phyloP scores from a whole-genome alignment of 1,140 invertebrate genomes.

The Orius insidiosus region DNA sequence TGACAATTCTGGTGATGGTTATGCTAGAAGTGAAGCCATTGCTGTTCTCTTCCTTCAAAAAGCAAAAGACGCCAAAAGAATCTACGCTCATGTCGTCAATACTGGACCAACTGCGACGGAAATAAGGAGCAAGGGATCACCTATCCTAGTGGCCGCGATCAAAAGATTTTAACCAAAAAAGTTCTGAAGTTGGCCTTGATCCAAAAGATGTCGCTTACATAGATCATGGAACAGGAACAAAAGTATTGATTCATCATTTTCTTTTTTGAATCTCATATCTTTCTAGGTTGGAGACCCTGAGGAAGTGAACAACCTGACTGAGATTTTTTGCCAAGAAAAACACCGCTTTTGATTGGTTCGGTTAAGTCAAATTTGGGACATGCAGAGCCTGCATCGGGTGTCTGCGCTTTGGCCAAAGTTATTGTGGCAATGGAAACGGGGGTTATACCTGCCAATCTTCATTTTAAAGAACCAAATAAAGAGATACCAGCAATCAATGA shows the following conservation, averaged over 20 bases:
- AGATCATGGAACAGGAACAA: constrained; percentile 49
- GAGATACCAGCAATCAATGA: constrained; percentile 76
- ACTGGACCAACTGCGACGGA: constrained; percentile 43
- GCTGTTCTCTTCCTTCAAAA: constrained; percentile 36
- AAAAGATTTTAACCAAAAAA: constrained; percentile 35
- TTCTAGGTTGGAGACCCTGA: constrained; percentile 79
- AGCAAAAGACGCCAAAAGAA: constrained; percentile 28
- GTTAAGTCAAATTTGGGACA: constrained; percentile 98
- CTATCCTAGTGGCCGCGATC: constrained; percentile 32
- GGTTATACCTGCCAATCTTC: constrained; percentile 76
- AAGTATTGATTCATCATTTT: constrained; percentile 24
- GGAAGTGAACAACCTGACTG: constrained; percentile 83
- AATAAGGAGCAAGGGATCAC: constrained; percentile 37
- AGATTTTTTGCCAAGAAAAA: constrained; percentile 74
- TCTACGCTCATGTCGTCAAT: constrained; percentile 41
- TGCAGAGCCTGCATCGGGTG: constrained; percentile 80
- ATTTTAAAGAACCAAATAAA: constrained; percentile 69
- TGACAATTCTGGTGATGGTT: constrained; percentile 60
- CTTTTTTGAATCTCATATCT: constrained; percentile 6
- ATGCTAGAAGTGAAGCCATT: constrained; percentile 39
- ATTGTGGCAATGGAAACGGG: constrained; percentile 77
- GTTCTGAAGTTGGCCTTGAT: constrained; percentile 38
- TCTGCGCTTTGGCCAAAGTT: constrained; percentile 77
- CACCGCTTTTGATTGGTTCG: constrained; percentile 77
- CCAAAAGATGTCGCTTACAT: constrained; percentile 46